Conservation (phyloP, 1,140 invertebrate species). For the Oreohelix idahoensis region DNA sequence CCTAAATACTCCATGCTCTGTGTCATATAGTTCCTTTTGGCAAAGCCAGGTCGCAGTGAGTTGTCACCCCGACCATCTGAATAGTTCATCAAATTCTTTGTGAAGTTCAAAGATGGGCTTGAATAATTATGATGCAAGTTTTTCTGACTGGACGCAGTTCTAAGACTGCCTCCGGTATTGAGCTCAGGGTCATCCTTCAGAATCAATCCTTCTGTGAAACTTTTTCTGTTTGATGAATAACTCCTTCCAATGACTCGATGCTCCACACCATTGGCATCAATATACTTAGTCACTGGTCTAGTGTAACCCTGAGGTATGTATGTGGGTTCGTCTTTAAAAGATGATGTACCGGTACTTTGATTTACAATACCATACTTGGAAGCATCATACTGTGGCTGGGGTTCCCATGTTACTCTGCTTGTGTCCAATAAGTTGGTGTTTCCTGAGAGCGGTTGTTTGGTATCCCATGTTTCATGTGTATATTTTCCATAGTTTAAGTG, state of each 20-base stretch:
- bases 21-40: no score
- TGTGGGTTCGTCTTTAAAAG: not conserved
- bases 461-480: not conserved
- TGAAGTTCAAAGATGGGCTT: not conserved
- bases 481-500: not conserved
- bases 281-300: constrained; percentile 29
- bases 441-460: not conserved
- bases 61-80: not conserved
- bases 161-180: not conserved
- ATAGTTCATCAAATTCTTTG: not conserved
- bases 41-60: not conserved
- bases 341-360: not conserved
- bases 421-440: constrained; percentile 31
- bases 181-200: not conserved
- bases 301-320: constrained; percentile 25
- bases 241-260: constrained; percentile 13
- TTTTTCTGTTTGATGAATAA: constrained; percentile 20
- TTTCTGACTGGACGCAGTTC: not conserved
- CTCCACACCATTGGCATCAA: constrained; percentile 27
- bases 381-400: constrained; percentile 1
- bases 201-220: constrained; percentile 22
- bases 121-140: constrained; percentile 23
- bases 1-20: constrained; percentile 1
- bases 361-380: not conserved
- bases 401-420: not conserved